Evolutionary conservation across 2,888 invertebrate species (phyloP), one percentile per base, ranked within the genome.

Genomic region (Nomada goodeniana): DNA sequence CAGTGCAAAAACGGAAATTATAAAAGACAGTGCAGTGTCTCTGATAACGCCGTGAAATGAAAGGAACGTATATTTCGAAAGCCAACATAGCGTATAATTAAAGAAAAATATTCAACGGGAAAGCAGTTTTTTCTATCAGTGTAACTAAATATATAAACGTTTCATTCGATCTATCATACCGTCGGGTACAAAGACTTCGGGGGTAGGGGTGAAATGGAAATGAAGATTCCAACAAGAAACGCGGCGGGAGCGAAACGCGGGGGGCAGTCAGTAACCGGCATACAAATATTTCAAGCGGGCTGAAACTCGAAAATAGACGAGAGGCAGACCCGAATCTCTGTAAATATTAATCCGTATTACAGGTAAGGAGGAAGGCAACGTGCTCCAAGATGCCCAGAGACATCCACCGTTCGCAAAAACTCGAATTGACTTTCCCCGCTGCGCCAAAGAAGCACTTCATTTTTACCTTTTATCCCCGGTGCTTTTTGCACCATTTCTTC

Each of bases 271-370:
- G 20, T 20, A 36, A 20, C 20, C 0, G 13, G 23, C 67, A 55
- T 55, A 23, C 47, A 47, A 63, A 47, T 42, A 55, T 42, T n/a
- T n/a, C 23, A 42, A 2, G 10, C 15, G 13, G 20, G 52, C 29
- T 67, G 53, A 23, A 67, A 36, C 20, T 18, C 1, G 36, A 23
- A 15, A n/a, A 44, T 44, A 26, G n/a, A 23, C 23, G 42, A 20
- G 13, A 1, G 1, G 18, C 13, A 20, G 26, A 2, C 4, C 1
- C 18, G 50, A n/a, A 42, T 50, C 11, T n/a, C 3, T n/a, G 23
- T 57, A 69, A 69, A 44, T 57, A 69, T 44, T 69, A 69, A 69
- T 69, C n/a, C 42, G 44, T 9, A 23, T 57, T 57, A 2, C 57
- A 1, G n/a, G 64, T 29, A 50, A 65, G 50, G 3, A 18, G 20